Evolutionary conservation across 2,888 invertebrate genomes (phyloP), one percentile per base, ranked within the genome.

Genomic region (Eupithecia vulgata): DNA sequence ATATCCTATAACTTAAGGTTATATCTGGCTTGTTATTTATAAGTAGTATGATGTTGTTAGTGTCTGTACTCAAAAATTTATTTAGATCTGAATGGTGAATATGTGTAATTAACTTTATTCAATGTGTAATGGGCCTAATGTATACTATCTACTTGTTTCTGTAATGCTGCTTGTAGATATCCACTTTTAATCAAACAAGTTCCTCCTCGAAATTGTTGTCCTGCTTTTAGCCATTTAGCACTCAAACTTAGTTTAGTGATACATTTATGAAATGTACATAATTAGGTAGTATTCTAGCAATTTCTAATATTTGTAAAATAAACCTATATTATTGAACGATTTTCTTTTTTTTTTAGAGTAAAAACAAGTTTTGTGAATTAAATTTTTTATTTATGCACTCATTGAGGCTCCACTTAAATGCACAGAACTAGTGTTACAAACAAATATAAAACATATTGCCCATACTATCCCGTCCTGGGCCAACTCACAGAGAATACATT

Each of bases 361-460:
- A 25, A 57, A 57, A 57, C 13, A 57, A 76, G 75, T 76, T n/a
- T 61, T 75, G 70, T 73, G 61, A 72, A 75, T 82, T 81, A 81
- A 86, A 84, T 77, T 83, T 79, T 86, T 89, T 84, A 89, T 88
- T 85, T 5, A 84, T 83, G 76, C 84, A 88, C 82, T 84, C 82
- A 84, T 79, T 81, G 79, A 81, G 79, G 84, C 82, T 84, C 79
- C 81, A 83, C 80, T 81, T 80, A 88, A 88, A 88, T 90, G 88
- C 86, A 84, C 78, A 83, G 78, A 83, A 86, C 85, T 85, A 85
- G 83, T 85, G 81, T 84, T 83, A 80, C 82, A 80, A 81, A 81
- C 78, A 78, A 81, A 81, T 82, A 79, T 81, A 79, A 77, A 64
- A 45, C n/a, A n/a, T 75, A 73, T 57, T 57, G 65, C 15, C 65